phyloP scores from a whole-genome alignment of 2,888 invertebrate species.

The Disparrhopalites patrizii region DNA sequence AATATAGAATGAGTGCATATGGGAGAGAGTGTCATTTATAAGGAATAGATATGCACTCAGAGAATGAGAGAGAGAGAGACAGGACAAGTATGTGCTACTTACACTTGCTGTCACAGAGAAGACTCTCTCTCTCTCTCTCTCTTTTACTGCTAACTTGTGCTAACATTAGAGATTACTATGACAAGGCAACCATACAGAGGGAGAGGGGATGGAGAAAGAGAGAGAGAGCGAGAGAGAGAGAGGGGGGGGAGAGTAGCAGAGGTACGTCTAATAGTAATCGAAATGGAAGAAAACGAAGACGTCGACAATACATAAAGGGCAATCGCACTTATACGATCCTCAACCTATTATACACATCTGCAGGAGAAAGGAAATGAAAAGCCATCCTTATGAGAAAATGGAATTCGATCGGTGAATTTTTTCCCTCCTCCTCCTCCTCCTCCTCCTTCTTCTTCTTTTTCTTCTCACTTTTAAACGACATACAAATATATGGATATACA shows the following conservation, averaged over 20 bases:
- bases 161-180: constrained; percentile 9
- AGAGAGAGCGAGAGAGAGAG: neutral
- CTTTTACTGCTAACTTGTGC: neutral
- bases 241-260: neutral
- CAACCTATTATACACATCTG: constrained; percentile 42
- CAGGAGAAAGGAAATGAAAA: constrained; percentile 45
- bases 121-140: neutral
- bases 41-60: neutral
- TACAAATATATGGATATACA: no score
- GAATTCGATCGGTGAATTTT: constrained; percentile 29
- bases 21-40: neutral
- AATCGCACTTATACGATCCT: constrained; percentile 26
- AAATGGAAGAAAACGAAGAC: constrained; percentile 16
- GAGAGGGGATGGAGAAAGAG: neutral
- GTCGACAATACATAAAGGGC: constrained; percentile 22
- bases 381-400: constrained; percentile 39
- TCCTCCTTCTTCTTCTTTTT: no score
- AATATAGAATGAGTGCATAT: no score
- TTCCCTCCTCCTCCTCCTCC: no score
- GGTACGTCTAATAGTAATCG: constrained; percentile 5
- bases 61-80: neutral
- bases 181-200: neutral
- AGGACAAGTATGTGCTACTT: neutral
- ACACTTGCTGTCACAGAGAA: neutral
- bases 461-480: constrained; percentile 25